Conservation (phyloP, 2,113 vertebrate genomes). For the Hemicordylus capensis region DNA sequence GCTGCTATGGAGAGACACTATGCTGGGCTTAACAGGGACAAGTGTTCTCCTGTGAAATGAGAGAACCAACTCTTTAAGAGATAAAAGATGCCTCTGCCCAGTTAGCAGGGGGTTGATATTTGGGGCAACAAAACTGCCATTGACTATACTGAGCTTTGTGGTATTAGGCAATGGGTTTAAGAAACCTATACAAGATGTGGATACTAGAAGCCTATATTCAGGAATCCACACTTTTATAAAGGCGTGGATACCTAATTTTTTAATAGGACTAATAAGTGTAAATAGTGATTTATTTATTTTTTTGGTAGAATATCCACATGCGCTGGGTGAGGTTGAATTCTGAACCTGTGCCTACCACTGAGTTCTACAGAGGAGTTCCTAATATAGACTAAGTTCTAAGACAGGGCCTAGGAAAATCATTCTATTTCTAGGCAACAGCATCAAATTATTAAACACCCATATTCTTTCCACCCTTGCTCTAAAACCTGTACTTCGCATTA, state of each 20-base stretch:
- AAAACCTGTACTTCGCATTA: background rate
- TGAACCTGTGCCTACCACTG: background rate
- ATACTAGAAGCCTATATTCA: no score
- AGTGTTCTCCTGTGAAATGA: no score
- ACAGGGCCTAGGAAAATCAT: background rate
- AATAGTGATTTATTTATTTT: no score
- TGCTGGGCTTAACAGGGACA: no score
- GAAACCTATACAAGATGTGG: no score
- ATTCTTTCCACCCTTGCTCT: background rate
- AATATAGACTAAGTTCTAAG: background rate
- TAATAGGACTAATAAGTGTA: no score
- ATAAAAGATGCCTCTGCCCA: background rate
- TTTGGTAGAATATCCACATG: no score
- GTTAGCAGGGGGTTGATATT: no score
- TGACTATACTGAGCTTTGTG: background rate
- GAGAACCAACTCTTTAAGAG: no score
- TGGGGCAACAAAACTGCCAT: background rate
- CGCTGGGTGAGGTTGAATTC: background rate
- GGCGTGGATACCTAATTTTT: no score
- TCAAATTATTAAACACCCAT: background rate
- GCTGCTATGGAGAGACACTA: no score
- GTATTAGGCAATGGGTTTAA: background rate
- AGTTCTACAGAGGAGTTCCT: conserved; percentile 6
- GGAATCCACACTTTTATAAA: no score
- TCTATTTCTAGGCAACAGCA: background rate